Percentiles rank a stretch among this genome's conserved stretches.
Evolutionary conservation across 2,888 invertebrate species (phyloP).

Genomic region (Chironomus riparius): DNA sequence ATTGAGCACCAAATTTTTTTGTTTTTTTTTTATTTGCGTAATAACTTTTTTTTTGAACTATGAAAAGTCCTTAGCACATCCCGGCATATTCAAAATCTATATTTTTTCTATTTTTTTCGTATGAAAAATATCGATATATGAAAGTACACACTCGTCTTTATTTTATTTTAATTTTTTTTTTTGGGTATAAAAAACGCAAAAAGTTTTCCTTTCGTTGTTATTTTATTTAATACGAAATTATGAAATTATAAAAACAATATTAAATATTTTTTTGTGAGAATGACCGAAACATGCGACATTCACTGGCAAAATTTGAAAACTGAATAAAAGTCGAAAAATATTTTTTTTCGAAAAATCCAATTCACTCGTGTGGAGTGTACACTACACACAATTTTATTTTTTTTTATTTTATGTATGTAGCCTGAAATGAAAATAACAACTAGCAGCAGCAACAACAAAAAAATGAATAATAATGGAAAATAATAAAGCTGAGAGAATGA

Average conservation of each 20-base stretch:
- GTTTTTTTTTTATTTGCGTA: background rate
- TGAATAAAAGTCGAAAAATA: slow-evolving; percentile 27
- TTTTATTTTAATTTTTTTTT: background rate
- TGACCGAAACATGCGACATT: slow-evolving; percentile 24
- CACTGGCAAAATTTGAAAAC: slow-evolving; percentile 25
- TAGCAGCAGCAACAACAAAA: slow-evolving; percentile 23
- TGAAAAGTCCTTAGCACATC: too few relatives aligned
- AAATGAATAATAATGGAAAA: slow-evolving; percentile 26
- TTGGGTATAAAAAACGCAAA: background rate
- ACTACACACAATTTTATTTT: slow-evolving; percentile 20
- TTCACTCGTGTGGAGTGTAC: slow-evolving; percentile 23
- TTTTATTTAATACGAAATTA: slow-evolving; percentile 11
- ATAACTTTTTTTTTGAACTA: background rate
- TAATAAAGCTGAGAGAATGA: slow-evolving; percentile 25
- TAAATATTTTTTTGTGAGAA: slow-evolving; percentile 13
- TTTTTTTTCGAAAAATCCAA: slow-evolving; percentile 26
- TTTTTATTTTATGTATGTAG: slow-evolving; percentile 19
- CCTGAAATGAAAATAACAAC: slow-evolving; percentile 27
- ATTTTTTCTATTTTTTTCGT: background rate
- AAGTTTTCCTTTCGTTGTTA: background rate
- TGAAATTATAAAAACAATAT: slow-evolving; percentile 15
- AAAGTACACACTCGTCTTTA: background rate
- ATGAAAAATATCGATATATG: too few relatives aligned
- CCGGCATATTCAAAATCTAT: background rate
- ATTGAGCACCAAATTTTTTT: background rate